Evolutionary conservation across 1,140 invertebrate genomes (phyloP), one percentile per base, ranked within the genome.

Genomic region (Epicauta chinensis): DNA sequence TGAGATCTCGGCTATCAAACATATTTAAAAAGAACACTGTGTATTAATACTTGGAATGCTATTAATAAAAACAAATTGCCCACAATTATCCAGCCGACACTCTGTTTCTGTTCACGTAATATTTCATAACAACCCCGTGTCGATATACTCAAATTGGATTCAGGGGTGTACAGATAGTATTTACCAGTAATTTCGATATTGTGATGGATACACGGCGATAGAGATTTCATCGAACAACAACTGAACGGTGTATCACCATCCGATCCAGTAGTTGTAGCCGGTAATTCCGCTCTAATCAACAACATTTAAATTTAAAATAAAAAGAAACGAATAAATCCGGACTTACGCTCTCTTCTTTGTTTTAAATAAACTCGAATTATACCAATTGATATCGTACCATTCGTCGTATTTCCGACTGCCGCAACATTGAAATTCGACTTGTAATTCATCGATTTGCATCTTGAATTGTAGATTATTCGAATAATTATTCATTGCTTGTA

Each of bases 371-470:
- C 13, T 13, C 7, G 7, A 2, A 9, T 31, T 4, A 5, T 58
- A 58, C 67, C 69, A 71, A 9, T 58, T 43, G 17, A 68, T 57
- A 16, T 61, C 51, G 41, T 68, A 70, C 69, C 69, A 71, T 38
- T 71, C 69, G 17, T 64, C 58, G 52, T 70, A 71, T 35, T 67
- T 68, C 41, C 61, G 63, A 45, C 62, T 66, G 30, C 69, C 69
- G 40, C 67, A 71, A 56, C 69, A 71, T 40, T 68, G 65, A 30
- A 69, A 64, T 54, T 68, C 62, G 12, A 71, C 63, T 58, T 71
- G 67, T 34, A 71, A 47, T 14, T 43, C 13, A 58, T 71, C 67
- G 31, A 71, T 61, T 35, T 58, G 51, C 7, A 39, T 56, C 53
- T 71, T 71, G 10, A 50, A 57, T n/a, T 47, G 30, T 10, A 61